phyloP scores from a whole-genome alignment of 1,140 invertebrate species.

The Brachystomella parvula region DNA sequence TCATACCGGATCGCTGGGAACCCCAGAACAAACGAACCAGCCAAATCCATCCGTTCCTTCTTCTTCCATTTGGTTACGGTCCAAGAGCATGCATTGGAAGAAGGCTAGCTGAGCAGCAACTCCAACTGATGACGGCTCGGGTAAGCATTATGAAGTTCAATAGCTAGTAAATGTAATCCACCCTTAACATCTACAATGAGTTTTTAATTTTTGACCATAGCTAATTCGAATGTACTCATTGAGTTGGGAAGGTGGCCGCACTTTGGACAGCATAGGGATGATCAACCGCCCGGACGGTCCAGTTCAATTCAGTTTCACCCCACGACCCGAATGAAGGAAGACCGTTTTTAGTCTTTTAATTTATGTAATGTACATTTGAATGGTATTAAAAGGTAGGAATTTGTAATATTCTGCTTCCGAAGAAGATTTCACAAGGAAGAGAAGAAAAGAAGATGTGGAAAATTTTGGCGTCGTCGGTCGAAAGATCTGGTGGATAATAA shows the following conservation, averaged over 20 bases:
- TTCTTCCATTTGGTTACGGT: conserved; percentile 83
- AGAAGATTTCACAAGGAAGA: too few species aligned
- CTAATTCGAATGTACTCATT: conserved; percentile 58
- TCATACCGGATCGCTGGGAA: conserved; percentile 71
- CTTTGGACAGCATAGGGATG: conserved; percentile 56
- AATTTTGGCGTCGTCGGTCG: too few species aligned
- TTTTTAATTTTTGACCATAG: conserved; percentile 56
- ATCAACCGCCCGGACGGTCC: conserved; percentile 73
- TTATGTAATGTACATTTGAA: neutral
- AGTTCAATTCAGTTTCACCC: conserved; percentile 52
- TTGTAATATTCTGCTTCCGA: neutral
- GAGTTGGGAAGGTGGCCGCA: conserved; percentile 53
- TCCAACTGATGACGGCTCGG: conserved; percentile 65
- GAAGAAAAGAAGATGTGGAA: too few species aligned
- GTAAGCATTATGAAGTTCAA: conserved; percentile 49
- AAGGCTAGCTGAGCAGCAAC: conserved; percentile 79
- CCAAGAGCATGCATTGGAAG: conserved; percentile 76
- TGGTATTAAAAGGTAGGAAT: neutral
- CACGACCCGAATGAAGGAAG: conserved; percentile 32
- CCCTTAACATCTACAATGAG: neutral
- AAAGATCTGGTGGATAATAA: too few species aligned
- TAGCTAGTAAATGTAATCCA: neutral
- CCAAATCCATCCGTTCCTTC: conserved; percentile 62
- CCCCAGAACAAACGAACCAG: conserved; percentile 46
- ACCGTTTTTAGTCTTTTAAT: neutral